Conservation (phyloP, 2,888 invertebrate genomes). For the Priocnemis perturbator region DNA sequence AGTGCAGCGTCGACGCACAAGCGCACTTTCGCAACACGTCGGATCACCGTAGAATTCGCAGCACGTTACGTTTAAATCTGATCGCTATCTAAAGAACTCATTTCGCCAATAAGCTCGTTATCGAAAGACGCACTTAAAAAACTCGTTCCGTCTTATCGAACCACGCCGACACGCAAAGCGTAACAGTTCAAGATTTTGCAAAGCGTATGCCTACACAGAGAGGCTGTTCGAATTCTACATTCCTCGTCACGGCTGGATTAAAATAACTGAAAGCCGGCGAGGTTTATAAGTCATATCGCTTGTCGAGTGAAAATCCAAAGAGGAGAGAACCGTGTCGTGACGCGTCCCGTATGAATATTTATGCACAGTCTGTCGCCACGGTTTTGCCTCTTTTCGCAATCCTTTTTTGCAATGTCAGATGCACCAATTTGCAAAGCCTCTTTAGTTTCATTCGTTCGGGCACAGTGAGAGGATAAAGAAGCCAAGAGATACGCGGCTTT, state of each 20-base stretch:
- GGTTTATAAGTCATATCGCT: background rate
- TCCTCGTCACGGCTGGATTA: conserved; percentile 17
- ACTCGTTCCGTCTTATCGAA: too few species aligned
- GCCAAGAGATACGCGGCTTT: conserved; percentile 37
- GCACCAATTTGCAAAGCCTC: conserved; percentile 62
- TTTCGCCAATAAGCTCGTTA: too few species aligned
- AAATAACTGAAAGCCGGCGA: conserved; percentile 35
- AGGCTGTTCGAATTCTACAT: conserved; percentile 41
- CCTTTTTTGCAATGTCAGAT: conserved; percentile 23
- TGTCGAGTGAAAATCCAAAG: conserved; percentile 33
- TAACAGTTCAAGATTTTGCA: too few species aligned
- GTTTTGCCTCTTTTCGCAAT: background rate
- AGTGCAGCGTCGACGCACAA: too few species aligned
- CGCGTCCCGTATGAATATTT: conserved; percentile 46
- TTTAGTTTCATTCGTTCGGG: conserved; percentile 44
- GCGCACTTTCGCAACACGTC: too few species aligned
- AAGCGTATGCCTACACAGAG: background rate
- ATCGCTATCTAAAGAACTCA: too few species aligned
- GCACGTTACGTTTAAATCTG: too few species aligned
- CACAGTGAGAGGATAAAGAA: conserved; percentile 20
- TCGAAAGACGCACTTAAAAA: too few species aligned
- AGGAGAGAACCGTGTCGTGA: conserved; percentile 15
- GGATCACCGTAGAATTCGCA: too few species aligned
- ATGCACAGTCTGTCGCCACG: conserved; percentile 22
- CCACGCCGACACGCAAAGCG: too few species aligned